These are phyloP conservation scores for Petaurus breviceps DNA, from an alignment of 2,113 vertebrate species.

Conservation along the genomic window DNA sequence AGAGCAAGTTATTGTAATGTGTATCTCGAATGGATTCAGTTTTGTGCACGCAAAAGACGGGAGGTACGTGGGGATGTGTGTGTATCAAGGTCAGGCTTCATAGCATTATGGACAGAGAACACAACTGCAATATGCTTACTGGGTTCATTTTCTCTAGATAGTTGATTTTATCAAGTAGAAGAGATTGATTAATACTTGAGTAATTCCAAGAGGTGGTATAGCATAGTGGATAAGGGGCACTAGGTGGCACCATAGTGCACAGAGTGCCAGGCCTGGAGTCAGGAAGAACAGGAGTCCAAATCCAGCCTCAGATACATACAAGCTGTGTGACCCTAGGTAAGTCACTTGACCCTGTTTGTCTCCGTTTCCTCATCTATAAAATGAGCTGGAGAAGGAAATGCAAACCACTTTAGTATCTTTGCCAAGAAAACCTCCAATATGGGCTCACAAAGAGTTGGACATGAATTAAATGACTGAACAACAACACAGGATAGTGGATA, in stretches of 20 bases:
- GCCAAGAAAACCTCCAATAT: neutral
- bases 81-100: neutral
- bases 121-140: neutral
- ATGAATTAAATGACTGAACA: neutral
- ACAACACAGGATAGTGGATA: neutral
- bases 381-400: too few species aligned
- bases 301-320: neutral
- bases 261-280: neutral
- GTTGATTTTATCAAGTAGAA: neutral
- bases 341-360: neutral
- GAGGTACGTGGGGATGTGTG: slow-evolving; percentile 83
- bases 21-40: slow-evolving; percentile 98
- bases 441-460: neutral
- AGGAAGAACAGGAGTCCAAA: neutral
- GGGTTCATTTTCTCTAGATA: neutral
- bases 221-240: neutral
- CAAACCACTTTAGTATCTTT: neutral
- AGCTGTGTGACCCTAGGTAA: neutral
- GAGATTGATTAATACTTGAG: neutral
- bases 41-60: slow-evolving; percentile 90
- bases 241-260: neutral
- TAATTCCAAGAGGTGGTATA: neutral
- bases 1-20: slow-evolving; percentile 97
- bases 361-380: too few species aligned
- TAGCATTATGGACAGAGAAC: neutral